Evolutionary conservation across 2,888 invertebrate genomes (phyloP), one percentile per base, ranked within the genome.

Genomic region (Coelopa pilipes): DNA sequence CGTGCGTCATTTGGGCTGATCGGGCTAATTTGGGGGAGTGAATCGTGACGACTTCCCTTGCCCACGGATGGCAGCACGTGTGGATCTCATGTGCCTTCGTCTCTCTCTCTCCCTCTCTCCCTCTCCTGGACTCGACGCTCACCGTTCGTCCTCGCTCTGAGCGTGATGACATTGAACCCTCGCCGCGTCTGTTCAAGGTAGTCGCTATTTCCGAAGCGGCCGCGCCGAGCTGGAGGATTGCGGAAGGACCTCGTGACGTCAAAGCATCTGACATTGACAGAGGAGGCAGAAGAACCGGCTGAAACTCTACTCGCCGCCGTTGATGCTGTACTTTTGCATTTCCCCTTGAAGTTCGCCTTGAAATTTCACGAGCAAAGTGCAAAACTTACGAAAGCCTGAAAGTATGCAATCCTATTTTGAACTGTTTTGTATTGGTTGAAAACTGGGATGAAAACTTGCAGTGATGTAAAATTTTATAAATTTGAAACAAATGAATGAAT

Each of bases 121-220:
- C 7, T 34, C 34, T 34, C 7, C 7, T 34, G n/a, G n/a, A n/a
- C n/a, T n/a, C n/a, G n/a, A n/a, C n/a, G 34, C 34, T 34, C 7
- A 34, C 7, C 2, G 2, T 34, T 34, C 34, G 34, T 34, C 13
- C 34, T 62, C 21, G 19, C 11, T 53, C 62, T 24, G 15, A 46
- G 17, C 7, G 19, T 45, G 24, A 45, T 74, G 71, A 74, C 74
- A 63, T 74, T 71, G 74, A 74, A 74, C 74, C 67, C 74, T 45
- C 45, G 53, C 59, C 66, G 66, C 59, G 60, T 70, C 70, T 53
- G 34, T 71, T 71, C 74, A 74, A 74, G 70, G 74, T 45, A 67
- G 45, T 67, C 15, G 66, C 17, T 68, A 67, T 63, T 46, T 73
- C 47, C 17, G n/a, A 17, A 34, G 2, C 34, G 2, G 34, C 34